These are phyloP conservation scores for Sprattus sprattus DNA, from an alignment of 2,113 vertebrate species.

Conservation along the genomic window DNA sequence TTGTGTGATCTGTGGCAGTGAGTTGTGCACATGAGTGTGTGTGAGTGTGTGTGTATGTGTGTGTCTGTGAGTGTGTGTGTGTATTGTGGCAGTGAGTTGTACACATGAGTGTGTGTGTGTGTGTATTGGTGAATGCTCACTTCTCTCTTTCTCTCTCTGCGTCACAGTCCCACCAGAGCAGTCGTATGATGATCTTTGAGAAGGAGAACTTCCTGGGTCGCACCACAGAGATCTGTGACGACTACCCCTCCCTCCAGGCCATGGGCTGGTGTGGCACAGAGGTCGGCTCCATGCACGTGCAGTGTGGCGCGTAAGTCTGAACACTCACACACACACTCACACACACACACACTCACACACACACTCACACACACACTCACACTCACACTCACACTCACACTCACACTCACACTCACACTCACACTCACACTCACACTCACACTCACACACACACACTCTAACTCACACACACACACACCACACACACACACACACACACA, in stretches of 20 bases:
- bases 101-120: neutral
- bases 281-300: slow-evolving; percentile 80
- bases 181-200: slow-evolving; percentile 77
- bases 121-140: neutral
- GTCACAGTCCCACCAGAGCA: slow-evolving; percentile 73
- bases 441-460: too few relatives aligned
- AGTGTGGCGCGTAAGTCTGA: slow-evolving; percentile 76
- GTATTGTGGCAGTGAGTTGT: neutral
- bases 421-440: too few relatives aligned
- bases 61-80: neutral
- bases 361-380: neutral
- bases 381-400: neutral
- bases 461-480: too few relatives aligned
- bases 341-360: neutral
- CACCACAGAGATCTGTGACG: slow-evolving; percentile 71
- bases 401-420: too few relatives aligned
- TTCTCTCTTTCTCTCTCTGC: neutral
- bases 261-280: slow-evolving; percentile 77
- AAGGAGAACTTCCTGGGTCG: slow-evolving; percentile 78
- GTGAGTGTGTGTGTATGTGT: slow-evolving; percentile 15
- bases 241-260: slow-evolving; percentile 79
- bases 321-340: neutral
- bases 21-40: neutral
- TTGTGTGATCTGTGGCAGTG: neutral
- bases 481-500: too few relatives aligned